A percentile compares a stretch with the other conserved stretches of the same genome.
Conservation (phyloP, 2,888 invertebrate species). For the Atethmia centrago region DNA sequence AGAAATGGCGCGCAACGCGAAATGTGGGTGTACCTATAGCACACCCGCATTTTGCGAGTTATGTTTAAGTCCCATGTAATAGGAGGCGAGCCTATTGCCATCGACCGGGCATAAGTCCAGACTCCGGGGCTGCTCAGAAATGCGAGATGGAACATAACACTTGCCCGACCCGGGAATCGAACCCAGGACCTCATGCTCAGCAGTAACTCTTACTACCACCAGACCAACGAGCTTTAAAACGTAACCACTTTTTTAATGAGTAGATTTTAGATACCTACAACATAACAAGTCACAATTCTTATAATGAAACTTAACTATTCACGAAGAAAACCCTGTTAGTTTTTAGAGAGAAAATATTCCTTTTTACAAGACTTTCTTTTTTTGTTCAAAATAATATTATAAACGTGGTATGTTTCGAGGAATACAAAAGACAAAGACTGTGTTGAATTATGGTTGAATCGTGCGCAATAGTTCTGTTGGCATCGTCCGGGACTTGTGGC, state of each 20-base stretch:
- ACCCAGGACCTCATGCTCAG: no score
- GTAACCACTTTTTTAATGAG: not conserved
- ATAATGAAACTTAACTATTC: not conserved
- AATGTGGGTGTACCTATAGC: no score
- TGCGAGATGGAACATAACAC: not conserved
- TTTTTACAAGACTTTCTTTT: constrained; percentile 1
- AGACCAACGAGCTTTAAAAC: not conserved
- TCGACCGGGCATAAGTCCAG: not conserved
- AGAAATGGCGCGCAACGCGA: no score
- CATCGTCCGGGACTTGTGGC: constrained; percentile 65
- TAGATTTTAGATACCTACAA: not conserved
- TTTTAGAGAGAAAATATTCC: constrained; percentile 17
- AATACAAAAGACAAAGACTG: constrained; percentile 71
- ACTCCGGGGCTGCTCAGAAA: not conserved
- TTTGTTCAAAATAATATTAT: constrained; percentile 33
- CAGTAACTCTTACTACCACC: not conserved
- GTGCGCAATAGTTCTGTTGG: constrained; percentile 69
- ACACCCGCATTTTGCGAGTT: not conserved
- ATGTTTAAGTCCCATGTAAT: not conserved
- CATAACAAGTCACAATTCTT: not conserved
- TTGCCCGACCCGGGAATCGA: not conserved
- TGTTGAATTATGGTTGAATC: constrained; percentile 72
- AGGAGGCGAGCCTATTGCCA: not conserved
- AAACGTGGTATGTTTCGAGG: constrained; percentile 56
- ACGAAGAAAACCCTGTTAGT: not conserved